Percentiles rank a stretch among this genome's conserved stretches.
Evolutionary conservation across 2,888 invertebrate species (phyloP).

Genomic region (Eremobia ochroleuca): DNA sequence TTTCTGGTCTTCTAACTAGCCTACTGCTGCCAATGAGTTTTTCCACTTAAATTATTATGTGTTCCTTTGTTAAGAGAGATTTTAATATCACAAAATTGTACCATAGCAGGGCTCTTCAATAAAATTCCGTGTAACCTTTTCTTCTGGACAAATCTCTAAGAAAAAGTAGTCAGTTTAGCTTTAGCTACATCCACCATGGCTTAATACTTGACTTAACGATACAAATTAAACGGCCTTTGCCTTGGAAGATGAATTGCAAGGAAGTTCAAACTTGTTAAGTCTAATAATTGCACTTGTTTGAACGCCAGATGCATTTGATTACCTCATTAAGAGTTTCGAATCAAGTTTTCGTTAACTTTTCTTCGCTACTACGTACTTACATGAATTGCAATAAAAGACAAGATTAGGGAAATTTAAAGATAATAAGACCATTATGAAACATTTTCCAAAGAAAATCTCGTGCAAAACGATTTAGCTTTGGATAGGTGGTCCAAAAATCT

Average conservation of each 20-base stretch:
- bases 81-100: not conserved
- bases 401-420: conserved; percentile 1
- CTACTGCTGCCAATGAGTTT: not conserved
- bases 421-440: not conserved
- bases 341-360: conserved; percentile 41
- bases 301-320: conserved; percentile 61
- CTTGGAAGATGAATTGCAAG: conserved; percentile 32
- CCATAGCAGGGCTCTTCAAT: not conserved
- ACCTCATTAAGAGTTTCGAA: conserved; percentile 52
- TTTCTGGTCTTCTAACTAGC: not conserved
- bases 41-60: not conserved
- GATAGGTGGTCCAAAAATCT: not conserved
- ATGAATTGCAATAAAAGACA: conserved; percentile 1
- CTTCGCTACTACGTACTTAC: conserved; percentile 8
- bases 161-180: not conserved
- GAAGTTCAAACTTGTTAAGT: conserved; percentile 44
- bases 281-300: conserved; percentile 57
- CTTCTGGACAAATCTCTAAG: not conserved
- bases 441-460: conserved; percentile 2
- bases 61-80: not conserved
- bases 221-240: conserved; percentile 22
- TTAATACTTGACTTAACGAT: conserved; percentile 23
- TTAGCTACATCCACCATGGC: not conserved
- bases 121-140: not conserved
- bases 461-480: not conserved